These are phyloP conservation scores for Tenthredo livida DNA, from an alignment of 2,888 invertebrate genomes.

Conservation along the genomic window DNA sequence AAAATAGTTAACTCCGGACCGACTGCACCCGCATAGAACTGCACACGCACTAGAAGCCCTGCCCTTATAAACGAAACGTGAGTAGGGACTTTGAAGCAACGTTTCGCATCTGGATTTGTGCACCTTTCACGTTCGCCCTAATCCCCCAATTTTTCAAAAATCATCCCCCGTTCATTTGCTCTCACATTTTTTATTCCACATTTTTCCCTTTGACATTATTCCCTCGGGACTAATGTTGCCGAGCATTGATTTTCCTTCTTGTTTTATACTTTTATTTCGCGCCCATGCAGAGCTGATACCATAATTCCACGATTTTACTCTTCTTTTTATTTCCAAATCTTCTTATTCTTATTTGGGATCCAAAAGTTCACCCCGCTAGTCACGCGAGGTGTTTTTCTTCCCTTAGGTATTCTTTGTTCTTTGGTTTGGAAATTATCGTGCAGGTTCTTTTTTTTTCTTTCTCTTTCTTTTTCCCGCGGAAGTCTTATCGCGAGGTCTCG, in stretches of 20 bases:
- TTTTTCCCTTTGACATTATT: background rate
- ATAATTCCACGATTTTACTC: background rate
- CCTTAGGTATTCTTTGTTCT: background rate
- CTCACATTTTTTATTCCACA: background rate
- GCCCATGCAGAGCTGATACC: background rate
- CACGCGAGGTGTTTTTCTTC: constrained; percentile 10
- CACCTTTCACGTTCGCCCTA: background rate
- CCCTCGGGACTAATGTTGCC: background rate
- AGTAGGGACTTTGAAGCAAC: constrained; percentile 37
- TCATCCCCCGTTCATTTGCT: background rate
- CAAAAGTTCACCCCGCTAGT: background rate
- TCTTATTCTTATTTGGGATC: background rate
- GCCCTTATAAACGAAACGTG: constrained; percentile 43
- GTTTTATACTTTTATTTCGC: background rate
- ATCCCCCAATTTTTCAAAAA: background rate
- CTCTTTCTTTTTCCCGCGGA: background rate
- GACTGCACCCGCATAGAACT: background rate
- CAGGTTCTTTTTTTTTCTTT: background rate
- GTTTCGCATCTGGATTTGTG: constrained; percentile 18
- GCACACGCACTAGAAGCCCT: constrained; percentile 35
- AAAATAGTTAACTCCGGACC: background rate
- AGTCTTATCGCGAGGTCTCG: background rate
- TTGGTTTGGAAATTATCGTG: background rate
- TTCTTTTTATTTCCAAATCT: background rate
- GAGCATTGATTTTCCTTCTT: constrained; percentile 1